These are phyloP conservation scores for Lumbricus terrestris DNA, from an alignment of 2,888 invertebrate genomes.

Conservation along the genomic window DNA sequence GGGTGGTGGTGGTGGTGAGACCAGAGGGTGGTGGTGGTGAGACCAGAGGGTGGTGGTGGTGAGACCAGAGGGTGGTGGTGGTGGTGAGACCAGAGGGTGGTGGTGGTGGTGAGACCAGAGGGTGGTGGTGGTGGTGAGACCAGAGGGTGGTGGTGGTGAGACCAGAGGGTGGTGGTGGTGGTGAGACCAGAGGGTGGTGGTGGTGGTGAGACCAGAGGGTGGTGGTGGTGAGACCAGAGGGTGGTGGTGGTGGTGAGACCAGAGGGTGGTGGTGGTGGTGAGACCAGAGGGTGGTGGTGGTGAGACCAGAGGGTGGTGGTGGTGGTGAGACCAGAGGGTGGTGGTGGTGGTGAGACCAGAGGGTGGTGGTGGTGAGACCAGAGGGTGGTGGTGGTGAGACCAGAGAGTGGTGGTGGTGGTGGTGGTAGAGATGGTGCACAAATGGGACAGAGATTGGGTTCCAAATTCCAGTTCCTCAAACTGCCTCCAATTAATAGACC, in stretches of 20 bases:
- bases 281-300: too few species aligned
- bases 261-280: not conserved
- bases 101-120: too few species aligned
- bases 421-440: not conserved
- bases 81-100: not conserved
- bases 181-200: too few species aligned
- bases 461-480: not conserved
- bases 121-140: not conserved
- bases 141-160: too few species aligned
- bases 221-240: not conserved
- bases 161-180: not conserved
- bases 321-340: not conserved
- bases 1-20: too few species aligned
- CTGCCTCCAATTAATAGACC: not conserved
- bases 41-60: not conserved
- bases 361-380: not conserved
- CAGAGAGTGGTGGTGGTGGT: not conserved
- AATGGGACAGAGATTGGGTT: not conserved
- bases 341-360: too few species aligned
- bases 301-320: too few species aligned
- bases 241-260: too few species aligned
- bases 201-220: too few species aligned
- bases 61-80: too few species aligned
- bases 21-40: not conserved
- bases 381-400: not conserved